Base-by-base conservation (phyloP, 2,888 invertebrate genomes). In the Synanthedon tipuliformis region DNA sequence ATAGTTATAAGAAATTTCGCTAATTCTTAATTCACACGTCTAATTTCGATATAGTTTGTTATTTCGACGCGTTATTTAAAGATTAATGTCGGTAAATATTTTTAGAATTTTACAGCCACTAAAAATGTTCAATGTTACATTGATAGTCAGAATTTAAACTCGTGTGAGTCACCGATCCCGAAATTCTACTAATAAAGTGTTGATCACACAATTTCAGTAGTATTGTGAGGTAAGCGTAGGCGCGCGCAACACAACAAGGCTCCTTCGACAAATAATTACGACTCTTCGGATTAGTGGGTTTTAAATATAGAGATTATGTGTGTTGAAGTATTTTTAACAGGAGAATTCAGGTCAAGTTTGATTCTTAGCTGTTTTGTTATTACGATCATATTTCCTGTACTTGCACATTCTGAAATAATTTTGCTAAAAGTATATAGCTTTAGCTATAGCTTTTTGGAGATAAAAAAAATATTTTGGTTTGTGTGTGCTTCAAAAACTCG, bases 241-340 rank as follows among this genome's bases (percentile, higher is more conserved):
- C 69, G 76, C 68, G 62, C 62, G 75, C 66, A 82, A 62, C 62
- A 75, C 66, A 82, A 84, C 85, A 83, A 85, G 81, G 79, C 78
- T 80, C 62, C 78, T 78, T 78, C 70, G 70, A 75, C 75, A 74
- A 73, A 77, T 75, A 75, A 73, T 70, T 71, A 63, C 64, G 62
- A 64, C 64, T 67, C 62, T 66, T 71, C 65, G 65, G 73, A 78
- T 80, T 73, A 75, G 73, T 66, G 60, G 56, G 64, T 63, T 63
- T 71, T 71, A 78, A 69, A 78, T 73, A 71, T 78, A 81, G 72
- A 69, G 59, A 60, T 65, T 60, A 62, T 60, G 61, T 55, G 63
- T 58, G 56, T 59, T 58, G 41, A 41, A 50, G 48, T 68, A 62
- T 60, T 62, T 58, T 60, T 63, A 61, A 56, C 52, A 54, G 52